Conservation (phyloP, 2,888 invertebrate species). For the Caenorhabditis auriculariae region DNA sequence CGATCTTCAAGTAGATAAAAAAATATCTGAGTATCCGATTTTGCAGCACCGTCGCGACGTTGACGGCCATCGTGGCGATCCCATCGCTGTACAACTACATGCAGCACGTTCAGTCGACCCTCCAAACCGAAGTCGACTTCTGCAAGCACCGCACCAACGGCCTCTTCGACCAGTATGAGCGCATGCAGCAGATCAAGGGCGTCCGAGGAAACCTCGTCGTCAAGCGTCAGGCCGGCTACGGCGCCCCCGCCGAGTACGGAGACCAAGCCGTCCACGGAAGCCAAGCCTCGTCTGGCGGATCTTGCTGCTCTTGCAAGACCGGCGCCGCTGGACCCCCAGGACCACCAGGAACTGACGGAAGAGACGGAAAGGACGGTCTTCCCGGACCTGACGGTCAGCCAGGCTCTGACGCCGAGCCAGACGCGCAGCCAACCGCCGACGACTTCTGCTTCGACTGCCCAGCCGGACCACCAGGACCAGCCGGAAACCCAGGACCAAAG, state of each 20-base stretch:
- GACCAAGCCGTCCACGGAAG: constrained; percentile 34
- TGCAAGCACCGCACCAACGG: constrained; percentile 54
- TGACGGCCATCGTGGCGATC: constrained; percentile 58
- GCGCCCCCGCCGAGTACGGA: constrained; percentile 14
- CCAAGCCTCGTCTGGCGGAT: constrained; percentile 26
- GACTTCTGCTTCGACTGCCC: constrained; percentile 55
- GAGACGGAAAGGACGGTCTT: constrained; percentile 41
- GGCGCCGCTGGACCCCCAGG: constrained; percentile 51
- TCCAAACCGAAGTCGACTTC: constrained; percentile 59
- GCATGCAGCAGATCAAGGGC: constrained; percentile 49
- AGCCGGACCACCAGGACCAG: constrained; percentile 48
- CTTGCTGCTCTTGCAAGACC: constrained; percentile 49
- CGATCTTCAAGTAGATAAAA: too few relatives aligned
- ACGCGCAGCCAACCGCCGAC: constrained; percentile 38
- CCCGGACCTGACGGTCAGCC: constrained; percentile 36
- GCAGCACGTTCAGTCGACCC: constrained; percentile 58
- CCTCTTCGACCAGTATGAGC: constrained; percentile 51
- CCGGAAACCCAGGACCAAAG: constrained; percentile 41
- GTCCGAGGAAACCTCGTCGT: constrained; percentile 46
- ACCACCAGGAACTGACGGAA: constrained; percentile 47
- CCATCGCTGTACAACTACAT: constrained; percentile 63
- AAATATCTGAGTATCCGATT: too few relatives aligned
- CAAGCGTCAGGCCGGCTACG: constrained; percentile 51
- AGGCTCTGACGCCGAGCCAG: constrained; percentile 44
- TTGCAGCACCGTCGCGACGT: constrained; percentile 56